Base-by-base conservation (phyloP, 1,140 invertebrate genomes). In the Ditylenchus dipsaci region DNA sequence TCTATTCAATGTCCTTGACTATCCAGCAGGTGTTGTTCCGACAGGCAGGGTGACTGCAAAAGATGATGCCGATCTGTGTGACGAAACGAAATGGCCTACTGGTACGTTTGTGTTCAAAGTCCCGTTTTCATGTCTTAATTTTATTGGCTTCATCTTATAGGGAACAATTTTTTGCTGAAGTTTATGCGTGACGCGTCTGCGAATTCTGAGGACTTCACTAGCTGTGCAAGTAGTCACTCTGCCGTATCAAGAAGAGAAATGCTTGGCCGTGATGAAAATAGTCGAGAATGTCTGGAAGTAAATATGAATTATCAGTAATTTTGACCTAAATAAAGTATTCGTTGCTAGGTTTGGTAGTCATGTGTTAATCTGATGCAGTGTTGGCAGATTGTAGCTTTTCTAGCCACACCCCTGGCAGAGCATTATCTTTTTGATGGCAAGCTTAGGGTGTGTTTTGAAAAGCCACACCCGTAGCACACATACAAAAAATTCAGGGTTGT, bases 181-280 rank as follows among this genome's bases (percentile, higher is more conserved):
- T 53, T 75, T 17, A 67, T 82, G 64, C 72, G 77, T 21, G 66
- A 78, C 17, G 80, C 76, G 11, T 60, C 76, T 3, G 53, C 26
- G 27, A 69, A 67, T 19, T 76, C 78, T 21, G 65, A 66, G 0
- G 78, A 75, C 82, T 53, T 76, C 75, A 30, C 43, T 76, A 42
- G 3, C 45, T 21, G 81, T 80, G 15, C 78, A 80, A 68, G 63
- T 80, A 15, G 78, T 80, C 47, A 68, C 79, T 19, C 45, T 67
- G n/a, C 78, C 77, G 9, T 83, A 58, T 65, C 63, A 75, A 58
- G 78, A 80, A 57, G 78, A 83, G 42, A 65, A 72, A 23, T 83
- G 81, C 49, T 62, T 80, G 15, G 61, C 29, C 3, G 64, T 81
- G 8, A 80, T 80, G 78, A 78, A 76, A 56, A 45, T 68, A 9